A percentile compares a stretch with the other conserved stretches of the same genome.
These are phyloP conservation scores for Poecilia gillii DNA, from an alignment of 2,797 vertebrate genomes.

Conservation along the genomic window DNA sequence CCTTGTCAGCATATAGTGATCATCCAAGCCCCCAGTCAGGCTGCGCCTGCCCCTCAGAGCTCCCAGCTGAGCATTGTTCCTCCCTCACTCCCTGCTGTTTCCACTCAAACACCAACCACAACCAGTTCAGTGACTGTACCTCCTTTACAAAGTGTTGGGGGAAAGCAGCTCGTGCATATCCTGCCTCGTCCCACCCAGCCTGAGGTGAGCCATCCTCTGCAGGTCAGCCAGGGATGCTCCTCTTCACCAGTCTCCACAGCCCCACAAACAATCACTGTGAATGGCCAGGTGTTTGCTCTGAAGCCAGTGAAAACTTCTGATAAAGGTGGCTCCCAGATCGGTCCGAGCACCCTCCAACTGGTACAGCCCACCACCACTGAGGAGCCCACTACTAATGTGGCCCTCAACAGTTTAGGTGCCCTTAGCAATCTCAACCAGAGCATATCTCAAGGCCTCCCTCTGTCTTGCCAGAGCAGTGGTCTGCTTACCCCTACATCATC, in stretches of 20 bases:
- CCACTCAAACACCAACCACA: slow-evolving; percentile 78
- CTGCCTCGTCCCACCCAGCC: slow-evolving; percentile 87
- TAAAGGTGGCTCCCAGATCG: slow-evolving; percentile 82
- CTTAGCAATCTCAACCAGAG: slow-evolving; percentile 97
- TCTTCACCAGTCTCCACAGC: slow-evolving; percentile 79
- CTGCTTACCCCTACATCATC: slow-evolving; percentile 78
- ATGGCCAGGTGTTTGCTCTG: slow-evolving; percentile 95
- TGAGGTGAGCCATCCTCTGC: slow-evolving; percentile 74
- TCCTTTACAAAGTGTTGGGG: slow-evolving; percentile 87
- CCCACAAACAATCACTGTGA: slow-evolving; percentile 96
- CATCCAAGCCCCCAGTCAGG: slow-evolving; percentile 93
- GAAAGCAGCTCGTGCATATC: slow-evolving; percentile 97
- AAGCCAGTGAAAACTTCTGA: slow-evolving; percentile 92
- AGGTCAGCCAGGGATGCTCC: slow-evolving; percentile 78
- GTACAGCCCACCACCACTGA: slow-evolving; percentile 94
- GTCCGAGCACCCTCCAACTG: slow-evolving; percentile 89
- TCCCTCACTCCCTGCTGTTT: slow-evolving; percentile 78
- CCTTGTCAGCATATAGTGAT: slow-evolving; percentile 98
- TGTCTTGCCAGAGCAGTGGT: slow-evolving; percentile 85
- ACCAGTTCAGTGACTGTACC: slow-evolving; percentile 78
- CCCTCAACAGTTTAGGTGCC: slow-evolving; percentile 94
- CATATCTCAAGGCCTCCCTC: slow-evolving; percentile 88
- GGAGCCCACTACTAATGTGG: slow-evolving; percentile 93
- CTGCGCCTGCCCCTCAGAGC: slow-evolving; percentile 84
- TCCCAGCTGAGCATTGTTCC: slow-evolving; percentile 83